Conservation (phyloP, 2,888 invertebrate species). For the Dendrolimus pini region DNA sequence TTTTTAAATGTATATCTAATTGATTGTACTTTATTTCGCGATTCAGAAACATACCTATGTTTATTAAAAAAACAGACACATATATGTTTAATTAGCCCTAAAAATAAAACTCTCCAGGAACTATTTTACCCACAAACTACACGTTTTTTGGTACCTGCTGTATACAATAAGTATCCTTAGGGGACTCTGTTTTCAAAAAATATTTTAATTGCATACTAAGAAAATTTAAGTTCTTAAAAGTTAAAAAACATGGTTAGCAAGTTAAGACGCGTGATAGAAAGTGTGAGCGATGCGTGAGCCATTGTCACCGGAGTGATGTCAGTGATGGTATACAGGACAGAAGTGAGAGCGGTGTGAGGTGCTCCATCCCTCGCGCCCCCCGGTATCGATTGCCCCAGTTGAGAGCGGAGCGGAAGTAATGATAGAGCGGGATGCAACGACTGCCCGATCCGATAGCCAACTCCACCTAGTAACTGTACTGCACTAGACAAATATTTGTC, state of each 20-base stretch:
- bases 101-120: too few species aligned
- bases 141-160: too few species aligned
- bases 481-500: constrained; percentile 67
- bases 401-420: constrained; percentile 75
- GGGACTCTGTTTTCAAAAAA: too few species aligned
- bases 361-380: constrained; percentile 36
- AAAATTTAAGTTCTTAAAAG: not conserved
- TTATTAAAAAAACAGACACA: too few species aligned
- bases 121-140: too few species aligned
- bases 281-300: constrained; percentile 51
- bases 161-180: too few species aligned
- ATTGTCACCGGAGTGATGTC: constrained; percentile 72
- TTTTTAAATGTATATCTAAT: too few species aligned
- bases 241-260: constrained; percentile 3
- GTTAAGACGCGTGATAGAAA: constrained; percentile 8
- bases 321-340: constrained; percentile 39
- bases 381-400: constrained; percentile 81
- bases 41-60: too few species aligned
- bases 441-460: constrained; percentile 65
- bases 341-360: constrained; percentile 35
- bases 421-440: constrained; percentile 75
- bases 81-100: too few species aligned
- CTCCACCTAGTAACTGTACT: constrained; percentile 57
- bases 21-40: too few species aligned
- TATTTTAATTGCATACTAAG: too few species aligned